A percentile compares a stretch with the other conserved stretches of the same genome.
Evolutionary conservation across 2,113 vertebrate genomes (phyloP).

Genomic region (Neolamprologus hecqui): DNA sequence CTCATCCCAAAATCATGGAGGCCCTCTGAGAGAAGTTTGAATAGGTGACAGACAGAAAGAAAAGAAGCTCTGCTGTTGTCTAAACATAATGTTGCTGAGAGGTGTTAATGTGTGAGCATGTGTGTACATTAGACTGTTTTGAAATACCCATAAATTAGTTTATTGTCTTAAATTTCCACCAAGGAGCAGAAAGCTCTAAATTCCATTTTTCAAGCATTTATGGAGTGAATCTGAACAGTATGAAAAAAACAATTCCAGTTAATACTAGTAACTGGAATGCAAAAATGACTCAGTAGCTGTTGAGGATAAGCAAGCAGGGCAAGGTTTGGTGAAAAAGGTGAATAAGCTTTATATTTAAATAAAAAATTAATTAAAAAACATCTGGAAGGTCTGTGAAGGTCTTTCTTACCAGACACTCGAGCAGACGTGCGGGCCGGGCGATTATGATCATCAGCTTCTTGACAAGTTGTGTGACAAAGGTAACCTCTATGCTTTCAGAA

Average conservation of each 20-base stretch:
- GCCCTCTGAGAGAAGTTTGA: neutral
- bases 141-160: neutral
- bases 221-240: neutral
- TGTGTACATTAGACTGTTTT: neutral
- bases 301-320: neutral
- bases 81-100: neutral
- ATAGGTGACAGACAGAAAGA: neutral
- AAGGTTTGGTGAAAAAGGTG: neutral
- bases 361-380: neutral
- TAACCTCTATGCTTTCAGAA: slow-evolving; percentile 89
- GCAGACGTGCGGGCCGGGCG: slow-evolving; percentile 87
- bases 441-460: slow-evolving; percentile 96
- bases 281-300: neutral
- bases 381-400: neutral
- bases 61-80: neutral
- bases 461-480: slow-evolving; percentile 91
- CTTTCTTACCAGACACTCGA: slow-evolving; percentile 90
- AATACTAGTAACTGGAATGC: neutral
- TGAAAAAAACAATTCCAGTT: neutral
- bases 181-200: neutral
- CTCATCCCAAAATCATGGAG: neutral
- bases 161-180: neutral
- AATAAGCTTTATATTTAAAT: neutral
- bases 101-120: neutral
- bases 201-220: neutral